A percentile compares a stretch with the other conserved stretches of the same genome.
These are phyloP conservation scores for Eonycteris spelaea DNA, from an alignment of 2,113 vertebrate species.

Conservation along the genomic window DNA sequence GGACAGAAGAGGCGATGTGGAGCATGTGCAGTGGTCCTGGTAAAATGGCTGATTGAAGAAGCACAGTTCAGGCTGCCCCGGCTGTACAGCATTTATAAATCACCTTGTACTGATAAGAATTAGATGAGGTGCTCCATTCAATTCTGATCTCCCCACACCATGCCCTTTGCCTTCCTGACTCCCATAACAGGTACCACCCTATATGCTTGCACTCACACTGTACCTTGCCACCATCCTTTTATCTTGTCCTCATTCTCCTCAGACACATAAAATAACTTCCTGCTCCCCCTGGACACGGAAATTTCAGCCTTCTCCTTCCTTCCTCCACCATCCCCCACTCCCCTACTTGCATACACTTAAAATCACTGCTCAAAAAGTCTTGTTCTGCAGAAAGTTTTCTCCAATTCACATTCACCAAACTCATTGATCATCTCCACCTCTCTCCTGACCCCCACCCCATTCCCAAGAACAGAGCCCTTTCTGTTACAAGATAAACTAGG, in stretches of 20 bases:
- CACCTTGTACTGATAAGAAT: background rate
- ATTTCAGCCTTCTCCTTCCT: background rate
- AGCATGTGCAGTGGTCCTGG: background rate
- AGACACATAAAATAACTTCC: background rate
- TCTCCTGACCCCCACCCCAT: too few relatives aligned
- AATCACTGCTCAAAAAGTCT: background rate
- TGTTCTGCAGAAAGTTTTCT: background rate
- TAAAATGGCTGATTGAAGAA: background rate
- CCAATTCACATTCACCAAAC: background rate
- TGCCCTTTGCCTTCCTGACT: background rate
- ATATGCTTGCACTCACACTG: background rate
- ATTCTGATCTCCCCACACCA: too few relatives aligned
- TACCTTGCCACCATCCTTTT: background rate
- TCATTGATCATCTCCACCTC: background rate
- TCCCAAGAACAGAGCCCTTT: background rate
- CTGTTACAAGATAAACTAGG: background rate
- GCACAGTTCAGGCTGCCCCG: background rate
- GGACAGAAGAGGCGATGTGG: background rate
- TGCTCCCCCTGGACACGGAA: background rate
- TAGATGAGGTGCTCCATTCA: background rate
- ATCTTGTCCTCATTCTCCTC: background rate
- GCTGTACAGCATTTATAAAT: background rate
- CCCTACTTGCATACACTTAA: background rate
- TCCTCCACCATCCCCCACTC: accelerated
- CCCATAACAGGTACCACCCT: accelerated